Conservation (phyloP, 2,888 invertebrate species). For the Drosophila gaucha region DNA sequence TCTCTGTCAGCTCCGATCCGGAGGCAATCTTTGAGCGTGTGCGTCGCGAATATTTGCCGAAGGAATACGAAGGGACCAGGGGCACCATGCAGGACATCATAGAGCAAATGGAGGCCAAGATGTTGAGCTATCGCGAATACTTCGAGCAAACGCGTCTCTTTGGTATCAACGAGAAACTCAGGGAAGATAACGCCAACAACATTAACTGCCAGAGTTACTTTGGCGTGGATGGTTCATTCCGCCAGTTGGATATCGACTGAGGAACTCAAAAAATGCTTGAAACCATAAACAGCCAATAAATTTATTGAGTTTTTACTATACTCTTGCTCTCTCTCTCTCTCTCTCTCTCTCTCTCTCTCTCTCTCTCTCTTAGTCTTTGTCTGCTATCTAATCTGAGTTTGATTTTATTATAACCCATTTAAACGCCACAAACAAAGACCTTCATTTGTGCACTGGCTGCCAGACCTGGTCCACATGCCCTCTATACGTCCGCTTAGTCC, state of each 20-base stretch:
- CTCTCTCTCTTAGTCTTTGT: not conserved
- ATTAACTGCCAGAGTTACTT: conserved; percentile 32
- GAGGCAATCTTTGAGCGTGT: conserved; percentile 87
- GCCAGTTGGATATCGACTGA: conserved; percentile 49
- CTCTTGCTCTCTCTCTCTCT: not conserved
- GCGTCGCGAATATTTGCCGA: conserved; percentile 87
- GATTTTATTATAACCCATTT: conserved; percentile 2
- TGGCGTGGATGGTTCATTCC: conserved; percentile 51
- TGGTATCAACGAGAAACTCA: conserved; percentile 79
- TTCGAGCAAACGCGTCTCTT: conserved; percentile 79
- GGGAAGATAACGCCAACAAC: conserved; percentile 41
- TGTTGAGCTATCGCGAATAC: conserved; percentile 75
- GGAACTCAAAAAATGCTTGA: not conserved
- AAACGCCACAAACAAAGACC: not conserved
- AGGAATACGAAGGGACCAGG: conserved; percentile 88
- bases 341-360: not conserved
- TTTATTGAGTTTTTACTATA: not conserved
- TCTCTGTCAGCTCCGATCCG: conserved; percentile 86
- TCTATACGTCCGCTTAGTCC: conserved; percentile 55
- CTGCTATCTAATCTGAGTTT: conserved; percentile 37
- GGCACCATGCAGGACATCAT: conserved; percentile 84
- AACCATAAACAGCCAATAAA: conserved; percentile 28
- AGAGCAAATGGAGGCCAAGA: conserved; percentile 78
- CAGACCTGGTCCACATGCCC: conserved; percentile 42
- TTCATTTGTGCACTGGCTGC: conserved; percentile 18